These are phyloP conservation scores for Tetraneura akinire DNA, from an alignment of 1,140 invertebrate species.

Conservation along the genomic window DNA sequence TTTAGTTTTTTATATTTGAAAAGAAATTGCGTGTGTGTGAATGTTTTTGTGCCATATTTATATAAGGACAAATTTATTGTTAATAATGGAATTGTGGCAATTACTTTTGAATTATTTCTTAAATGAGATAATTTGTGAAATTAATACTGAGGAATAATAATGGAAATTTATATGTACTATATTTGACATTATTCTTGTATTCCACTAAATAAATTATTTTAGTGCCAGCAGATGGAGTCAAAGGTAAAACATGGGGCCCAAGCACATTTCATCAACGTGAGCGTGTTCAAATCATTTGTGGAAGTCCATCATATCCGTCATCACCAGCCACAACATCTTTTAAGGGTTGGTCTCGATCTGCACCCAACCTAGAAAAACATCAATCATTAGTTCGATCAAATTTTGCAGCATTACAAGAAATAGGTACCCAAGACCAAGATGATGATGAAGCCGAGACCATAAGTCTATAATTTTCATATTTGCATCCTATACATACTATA, in stretches of 20 bases:
- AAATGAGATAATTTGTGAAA: neutral
- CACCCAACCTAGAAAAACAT: constrained; percentile 80
- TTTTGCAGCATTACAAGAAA: constrained; percentile 60
- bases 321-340: constrained; percentile 55
- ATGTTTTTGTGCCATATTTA: no score
- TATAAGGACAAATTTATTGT: no score
- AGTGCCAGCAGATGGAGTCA: constrained; percentile 90
- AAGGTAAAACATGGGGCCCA: constrained; percentile 97
- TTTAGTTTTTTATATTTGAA: no score
- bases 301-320: constrained; percentile 59
- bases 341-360: constrained; percentile 69
- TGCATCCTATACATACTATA: constrained; percentile 46
- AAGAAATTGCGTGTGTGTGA: no score
- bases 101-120: no score
- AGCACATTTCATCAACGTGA: constrained; percentile 89
- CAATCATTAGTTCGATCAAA: constrained; percentile 56
- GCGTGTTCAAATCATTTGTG: constrained; percentile 67
- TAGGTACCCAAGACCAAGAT: constrained; percentile 58
- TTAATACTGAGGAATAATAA: neutral
- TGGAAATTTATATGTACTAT: neutral
- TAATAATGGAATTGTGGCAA: neutral
- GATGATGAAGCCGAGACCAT: constrained; percentile 40
- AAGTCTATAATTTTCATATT: constrained; percentile 44
- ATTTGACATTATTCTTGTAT: neutral
- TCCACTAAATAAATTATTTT: constrained; percentile 41